Base-by-base conservation (phyloP, 1,140 invertebrate genomes). In the Saccostrea echinata region DNA sequence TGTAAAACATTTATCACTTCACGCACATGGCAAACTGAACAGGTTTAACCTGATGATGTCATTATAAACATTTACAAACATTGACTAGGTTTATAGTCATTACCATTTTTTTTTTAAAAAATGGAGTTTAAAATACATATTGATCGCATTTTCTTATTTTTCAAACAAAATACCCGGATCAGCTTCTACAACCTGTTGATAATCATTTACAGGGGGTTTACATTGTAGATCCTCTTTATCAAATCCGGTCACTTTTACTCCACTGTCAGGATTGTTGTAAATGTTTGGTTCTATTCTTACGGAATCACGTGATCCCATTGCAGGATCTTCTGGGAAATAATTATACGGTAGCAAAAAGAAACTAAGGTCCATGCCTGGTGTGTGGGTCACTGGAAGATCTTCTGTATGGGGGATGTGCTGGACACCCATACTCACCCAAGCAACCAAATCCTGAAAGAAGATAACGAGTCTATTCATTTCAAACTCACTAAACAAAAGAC, bases 311-410 rank as follows among this genome's bases (percentile, higher is more conserved):
- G 91, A 89, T 0, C 81, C 81, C 88, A 90, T 88, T 35, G 88
- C 83, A 8, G 92, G 91, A 80, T 90, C 87, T 81, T 91, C 89
- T 2, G 84, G 16, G 71, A 91, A 91, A 86, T 91, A 92, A 85
- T 93, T 93, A 81, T 86, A 91, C 8, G 92, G 92, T 4, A 88
- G 33, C 1, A 93, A 27, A 33, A 87, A 87, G 81, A 92, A 89
- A 13, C 68, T 88, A 0, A 91, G 86, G 33, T 90, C 76, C 27
- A 71, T 86, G 27, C 90, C 91, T 9, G 90, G 86, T 3, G 92
- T 92, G 8, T 85, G 84, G 0, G 88, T 91, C 21, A 90, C 84
- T 1, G 92, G 92, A 1, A 93, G 21, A 71, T 93, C 92, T 51
- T 91, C 91, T 12, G 89, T 87, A 12, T 68, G 84, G 30, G 92